Base-by-base conservation (phyloP, 2,113 vertebrate species). In the Lates calcarifer region DNA sequence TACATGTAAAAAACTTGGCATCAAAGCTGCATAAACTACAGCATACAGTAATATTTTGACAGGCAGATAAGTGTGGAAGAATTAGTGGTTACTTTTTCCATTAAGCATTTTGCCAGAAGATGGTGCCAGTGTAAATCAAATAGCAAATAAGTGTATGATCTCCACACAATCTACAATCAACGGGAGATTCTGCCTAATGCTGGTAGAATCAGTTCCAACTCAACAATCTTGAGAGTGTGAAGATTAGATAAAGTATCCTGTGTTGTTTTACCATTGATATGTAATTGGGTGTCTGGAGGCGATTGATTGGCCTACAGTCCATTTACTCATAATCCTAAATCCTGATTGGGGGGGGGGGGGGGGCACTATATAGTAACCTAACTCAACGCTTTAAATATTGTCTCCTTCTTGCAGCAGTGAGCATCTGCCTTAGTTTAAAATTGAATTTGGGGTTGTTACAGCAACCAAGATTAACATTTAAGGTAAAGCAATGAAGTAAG, bases 71-170 rank as follows among this genome's bases (percentile, higher is more conserved):
- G 18, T 47, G 18, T 47, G 45, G 45, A 49, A 22, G n/a, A 49
- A n/a, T 10, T 8, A 10, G 47, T n/a, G 20, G 20, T 22, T 49
- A 20, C 15, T 6, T 55, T 29, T 10, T n/a, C 15, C 3, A 51
- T 1, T 31, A 33, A 24, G 22, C 24, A 61, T 26, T 73, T 37
- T 2, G 2, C 78, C 89, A 86, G 65, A n/a, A 90, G 85, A 67
- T 82, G 81, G 83, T 83, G 57, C 66, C 26, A 41, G 17, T 55
- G 58, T 81, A 39, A 43, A 69, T 61, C 5, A 65, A 65, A 73
- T 45, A 28, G 29, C 49, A 55, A 12, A n/a, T 53, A 53, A 24
- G 12, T 26, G 10, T 24, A 12, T 26, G 51, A 12, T 22, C 43
- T 33, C 0, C 2, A n/a, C 20, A 58, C 3, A 2, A 17, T 24